These are phyloP conservation scores for Drosophila seclusa DNA, from an alignment of 2,888 invertebrate genomes.

Conservation along the genomic window DNA sequence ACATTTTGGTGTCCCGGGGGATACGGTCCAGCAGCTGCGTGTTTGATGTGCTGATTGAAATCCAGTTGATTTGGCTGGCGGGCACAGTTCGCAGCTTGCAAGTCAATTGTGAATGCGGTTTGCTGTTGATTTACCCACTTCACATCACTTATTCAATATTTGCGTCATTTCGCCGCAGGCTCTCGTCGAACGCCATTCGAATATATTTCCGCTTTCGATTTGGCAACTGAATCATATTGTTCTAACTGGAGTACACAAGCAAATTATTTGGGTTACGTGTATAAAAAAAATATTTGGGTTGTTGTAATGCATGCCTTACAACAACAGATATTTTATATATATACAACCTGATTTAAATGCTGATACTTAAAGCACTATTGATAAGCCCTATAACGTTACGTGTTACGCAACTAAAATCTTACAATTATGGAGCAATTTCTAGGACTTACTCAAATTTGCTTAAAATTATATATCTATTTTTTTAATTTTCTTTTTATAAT, in stretches of 20 bases:
- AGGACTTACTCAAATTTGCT: not conserved
- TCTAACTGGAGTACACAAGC: not conserved
- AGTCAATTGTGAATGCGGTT: constrained; percentile 17
- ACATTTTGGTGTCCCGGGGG: not conserved
- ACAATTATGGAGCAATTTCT: not conserved
- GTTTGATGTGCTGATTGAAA: constrained; percentile 48
- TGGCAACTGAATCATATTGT: constrained; percentile 3
- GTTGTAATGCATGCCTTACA: not conserved
- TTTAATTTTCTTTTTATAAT: too few relatives aligned
- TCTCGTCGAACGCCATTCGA: not conserved
- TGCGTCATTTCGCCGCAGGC: constrained; percentile 22
- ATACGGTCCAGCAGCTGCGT: constrained; percentile 17
- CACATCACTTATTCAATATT: constrained; percentile 25
- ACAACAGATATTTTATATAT: not conserved
- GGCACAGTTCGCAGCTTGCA: constrained; percentile 10
- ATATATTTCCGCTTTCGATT: constrained; percentile 5
- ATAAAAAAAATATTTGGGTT: not conserved
- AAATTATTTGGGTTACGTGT: not conserved
- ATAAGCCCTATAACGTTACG: too few relatives aligned
- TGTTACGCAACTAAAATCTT: not conserved
- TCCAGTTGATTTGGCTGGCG: constrained; percentile 24
- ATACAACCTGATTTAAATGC: not conserved
- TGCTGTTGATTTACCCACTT: constrained; percentile 14
- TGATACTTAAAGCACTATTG: not conserved
- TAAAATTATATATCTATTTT: not conserved